Evolutionary conservation across 1,140 invertebrate species (phyloP).

Genomic region (Drosophila orena): DNA sequence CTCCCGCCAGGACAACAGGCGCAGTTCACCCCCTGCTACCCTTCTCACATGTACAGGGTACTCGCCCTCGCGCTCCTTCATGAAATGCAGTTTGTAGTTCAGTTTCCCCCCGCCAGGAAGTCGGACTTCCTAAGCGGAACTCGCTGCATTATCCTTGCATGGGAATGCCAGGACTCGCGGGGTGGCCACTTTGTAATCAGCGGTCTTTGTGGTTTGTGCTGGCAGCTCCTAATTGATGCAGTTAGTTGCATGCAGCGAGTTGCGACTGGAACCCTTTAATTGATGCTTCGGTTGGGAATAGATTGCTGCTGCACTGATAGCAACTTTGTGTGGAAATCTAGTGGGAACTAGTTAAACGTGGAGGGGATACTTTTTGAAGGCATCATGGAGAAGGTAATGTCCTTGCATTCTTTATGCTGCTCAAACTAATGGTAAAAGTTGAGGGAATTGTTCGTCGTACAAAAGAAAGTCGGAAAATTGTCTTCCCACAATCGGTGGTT

Average conservation of each 20-base stretch:
- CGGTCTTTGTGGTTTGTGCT: conserved; percentile 36
- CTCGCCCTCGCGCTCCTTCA: conserved; percentile 16
- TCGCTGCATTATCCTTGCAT: conserved; percentile 64
- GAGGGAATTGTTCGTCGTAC: no score
- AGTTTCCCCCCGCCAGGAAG: conserved; percentile 54
- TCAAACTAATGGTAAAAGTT: no score
- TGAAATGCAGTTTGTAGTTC: conserved; percentile 29
- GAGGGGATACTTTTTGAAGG: no score
- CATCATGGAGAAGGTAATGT: no score
- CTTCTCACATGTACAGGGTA: not conserved
- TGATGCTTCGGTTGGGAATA: conserved; percentile 27
- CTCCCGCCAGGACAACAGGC: conserved; percentile 12
- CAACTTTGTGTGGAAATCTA: conserved; percentile 13
- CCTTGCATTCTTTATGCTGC: no score
- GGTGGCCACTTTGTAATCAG: conserved; percentile 16
- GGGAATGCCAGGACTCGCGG: conserved; percentile 57
- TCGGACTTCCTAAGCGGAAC: conserved; percentile 78
- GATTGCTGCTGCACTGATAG: conserved; percentile 32
- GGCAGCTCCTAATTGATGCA: conserved; percentile 40
- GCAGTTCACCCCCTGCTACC: conserved; percentile 32
- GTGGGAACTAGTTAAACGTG: conserved; percentile 6
- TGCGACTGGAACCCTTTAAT: conserved; percentile 45
- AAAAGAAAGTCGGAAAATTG: no score
- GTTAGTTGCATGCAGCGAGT: conserved; percentile 22
- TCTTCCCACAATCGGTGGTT: no score